Base-by-base conservation (phyloP, 2,797 vertebrate genomes). In the Carapus acus region DNA sequence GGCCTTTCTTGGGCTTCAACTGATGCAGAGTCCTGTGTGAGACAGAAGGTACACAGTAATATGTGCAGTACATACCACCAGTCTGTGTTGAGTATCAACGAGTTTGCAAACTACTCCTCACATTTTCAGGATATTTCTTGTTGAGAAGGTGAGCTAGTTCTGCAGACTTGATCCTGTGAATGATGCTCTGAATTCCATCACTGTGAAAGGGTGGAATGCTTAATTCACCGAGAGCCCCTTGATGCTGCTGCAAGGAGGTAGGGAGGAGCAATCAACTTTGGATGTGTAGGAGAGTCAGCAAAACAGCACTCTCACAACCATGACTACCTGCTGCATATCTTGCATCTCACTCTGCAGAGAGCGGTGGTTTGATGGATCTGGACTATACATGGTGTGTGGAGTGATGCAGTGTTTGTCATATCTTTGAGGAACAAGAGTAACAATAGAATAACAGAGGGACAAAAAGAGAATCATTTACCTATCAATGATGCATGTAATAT, bases 291-390 rank as follows among this genome's bases (percentile, higher is more conserved):
- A 44, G 23, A 50, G 15, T 4, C n/a, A 20, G 22, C 2, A 7
- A 8, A 50, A 41, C 12, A 3, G 39, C 15, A 16, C 47, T 6
- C n/a, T 15, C 24, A 4, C 2, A 21, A 12, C 11, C 11, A 15
- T 1, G 2, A 40, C 57, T 64, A 88, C 87, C 82, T 81, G 76
- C 67, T 84, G 86, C 56, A 76, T 62, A 1, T 89, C 80, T 65
- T 85, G 79, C 43, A 89, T 83, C 73, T 90, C 87, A 8, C 72
- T 80, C 55, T 82, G 83, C 53, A 90, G 73, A 24, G 87, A 89
- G 56, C 53, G 71, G 31, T 68, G 70, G 77, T 86, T 86, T 14
- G 81, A 77, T 47, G 65, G 61, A 23, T 80, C 62, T 23, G 62
- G 74, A 24, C 65, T 43, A 33, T 68, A 71, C 17, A 74, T 46